These are phyloP conservation scores for Netelia melanura DNA, from an alignment of 2,888 invertebrate genomes.

Conservation along the genomic window DNA sequence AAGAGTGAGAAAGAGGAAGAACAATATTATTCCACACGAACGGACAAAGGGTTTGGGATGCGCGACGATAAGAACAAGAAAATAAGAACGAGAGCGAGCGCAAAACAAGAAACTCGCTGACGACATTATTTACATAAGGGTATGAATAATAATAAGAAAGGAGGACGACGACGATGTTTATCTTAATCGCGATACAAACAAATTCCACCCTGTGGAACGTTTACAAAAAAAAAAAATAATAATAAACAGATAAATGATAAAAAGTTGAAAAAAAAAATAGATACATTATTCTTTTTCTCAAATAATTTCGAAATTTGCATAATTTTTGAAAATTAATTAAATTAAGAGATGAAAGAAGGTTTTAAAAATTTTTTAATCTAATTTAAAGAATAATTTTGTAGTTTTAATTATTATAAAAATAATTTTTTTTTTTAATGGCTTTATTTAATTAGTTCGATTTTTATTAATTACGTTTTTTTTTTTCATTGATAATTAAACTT, in stretches of 20 bases:
- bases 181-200: background rate
- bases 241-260: background rate
- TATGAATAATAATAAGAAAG: slow-evolving; percentile 20
- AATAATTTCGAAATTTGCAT: too few species aligned
- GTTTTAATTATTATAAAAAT: too few species aligned
- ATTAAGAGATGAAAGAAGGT: too few species aligned
- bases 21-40: slow-evolving; percentile 43
- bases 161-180: background rate
- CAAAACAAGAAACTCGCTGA: slow-evolving; percentile 47
- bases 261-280: background rate
- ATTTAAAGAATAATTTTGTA: too few species aligned
- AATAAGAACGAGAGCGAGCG: slow-evolving; percentile 10
- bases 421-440: background rate
- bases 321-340: too few species aligned
- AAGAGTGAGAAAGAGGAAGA: background rate
- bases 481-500: background rate
- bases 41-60: slow-evolving; percentile 40
- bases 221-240: background rate
- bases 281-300: too few species aligned
- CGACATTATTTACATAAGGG: slow-evolving; percentile 57
- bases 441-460: background rate
- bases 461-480: background rate
- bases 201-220: background rate
- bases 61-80: slow-evolving; percentile 46
- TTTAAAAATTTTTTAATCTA: too few species aligned